Evolutionary conservation across 2,888 invertebrate species (phyloP).

Genomic region (Protonemura montana): DNA sequence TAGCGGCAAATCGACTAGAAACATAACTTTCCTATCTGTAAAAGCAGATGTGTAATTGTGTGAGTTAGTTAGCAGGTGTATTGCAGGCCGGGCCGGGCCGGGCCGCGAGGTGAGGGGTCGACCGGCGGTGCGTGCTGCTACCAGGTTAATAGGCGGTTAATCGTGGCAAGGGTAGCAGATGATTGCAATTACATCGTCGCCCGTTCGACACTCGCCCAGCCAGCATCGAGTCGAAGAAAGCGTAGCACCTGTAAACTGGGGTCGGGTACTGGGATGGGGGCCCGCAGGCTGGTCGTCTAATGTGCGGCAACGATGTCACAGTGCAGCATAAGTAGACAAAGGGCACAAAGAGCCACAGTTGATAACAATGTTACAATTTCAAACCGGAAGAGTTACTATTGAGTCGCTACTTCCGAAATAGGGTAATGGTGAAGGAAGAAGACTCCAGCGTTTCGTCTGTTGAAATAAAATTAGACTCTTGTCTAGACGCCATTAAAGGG

Average conservation of each 20-base stretch:
- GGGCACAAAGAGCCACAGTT: background rate
- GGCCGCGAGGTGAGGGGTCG: too few species aligned
- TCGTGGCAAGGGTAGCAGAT: constrained; percentile 4
- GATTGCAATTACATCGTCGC: background rate
- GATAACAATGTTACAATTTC: background rate
- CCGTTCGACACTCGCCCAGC: background rate
- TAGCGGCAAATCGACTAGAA: background rate
- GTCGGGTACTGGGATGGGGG: too few species aligned
- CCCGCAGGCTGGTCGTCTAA: too few species aligned
- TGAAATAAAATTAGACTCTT: background rate
- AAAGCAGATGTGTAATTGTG: constrained; percentile 25
- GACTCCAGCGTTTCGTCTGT: background rate
- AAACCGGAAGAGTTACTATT: background rate
- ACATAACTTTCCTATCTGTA: background rate
- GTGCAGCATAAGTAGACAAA: background rate
- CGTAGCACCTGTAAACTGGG: background rate
- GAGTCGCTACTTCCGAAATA: background rate
- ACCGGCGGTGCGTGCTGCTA: background rate
- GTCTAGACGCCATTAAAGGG: background rate
- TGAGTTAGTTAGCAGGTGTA: background rate
- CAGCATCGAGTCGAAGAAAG: background rate
- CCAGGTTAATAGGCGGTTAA: background rate
- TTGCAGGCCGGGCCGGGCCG: background rate
- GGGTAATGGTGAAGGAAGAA: background rate
- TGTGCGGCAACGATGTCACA: too few species aligned